A percentile compares a stretch with the other conserved stretches of the same genome.
Evolutionary conservation across 2,797 vertebrate species (phyloP).

Genomic region (Serranus cabrilla): DNA sequence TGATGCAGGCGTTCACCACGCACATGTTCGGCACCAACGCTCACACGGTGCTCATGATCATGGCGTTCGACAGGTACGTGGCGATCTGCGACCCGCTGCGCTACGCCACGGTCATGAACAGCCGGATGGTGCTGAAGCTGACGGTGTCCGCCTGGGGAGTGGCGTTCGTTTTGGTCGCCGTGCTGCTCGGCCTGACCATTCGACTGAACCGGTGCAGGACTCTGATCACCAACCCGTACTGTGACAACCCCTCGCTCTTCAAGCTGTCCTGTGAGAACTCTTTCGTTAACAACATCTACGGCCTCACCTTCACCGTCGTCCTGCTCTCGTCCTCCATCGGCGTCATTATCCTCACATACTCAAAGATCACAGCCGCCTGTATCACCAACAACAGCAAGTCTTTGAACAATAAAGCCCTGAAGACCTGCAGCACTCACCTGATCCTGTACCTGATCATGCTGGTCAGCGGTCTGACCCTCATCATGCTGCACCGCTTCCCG

Average conservation of each 20-base stretch:
- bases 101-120: conserved; percentile 77
- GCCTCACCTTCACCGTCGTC: conserved; percentile 57
- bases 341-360: conserved; percentile 70
- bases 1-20: conserved; percentile 51
- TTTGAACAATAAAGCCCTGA: conserved; percentile 63
- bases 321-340: conserved; percentile 52
- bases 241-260: conserved; percentile 84
- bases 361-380: conserved; percentile 71
- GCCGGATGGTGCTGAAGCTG: conserved; percentile 70
- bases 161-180: conserved; percentile 41
- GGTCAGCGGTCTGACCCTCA: background rate
- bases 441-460: conserved; percentile 61
- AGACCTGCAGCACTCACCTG: conserved; percentile 75
- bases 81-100: conserved; percentile 85
- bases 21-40: background rate
- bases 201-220: conserved; percentile 65
- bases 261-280: conserved; percentile 82
- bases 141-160: conserved; percentile 60
- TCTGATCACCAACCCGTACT: conserved; percentile 83
- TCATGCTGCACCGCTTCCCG: conserved; percentile 58
- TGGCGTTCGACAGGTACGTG: conserved; percentile 80
- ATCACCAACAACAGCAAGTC: conserved; percentile 57
- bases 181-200: conserved; percentile 51
- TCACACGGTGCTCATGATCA: conserved; percentile 12
- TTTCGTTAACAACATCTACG: conserved; percentile 66